Base-by-base conservation (phyloP, 92 coral and sea anemone species). In the Zoanthus sansibaricus region DNA sequence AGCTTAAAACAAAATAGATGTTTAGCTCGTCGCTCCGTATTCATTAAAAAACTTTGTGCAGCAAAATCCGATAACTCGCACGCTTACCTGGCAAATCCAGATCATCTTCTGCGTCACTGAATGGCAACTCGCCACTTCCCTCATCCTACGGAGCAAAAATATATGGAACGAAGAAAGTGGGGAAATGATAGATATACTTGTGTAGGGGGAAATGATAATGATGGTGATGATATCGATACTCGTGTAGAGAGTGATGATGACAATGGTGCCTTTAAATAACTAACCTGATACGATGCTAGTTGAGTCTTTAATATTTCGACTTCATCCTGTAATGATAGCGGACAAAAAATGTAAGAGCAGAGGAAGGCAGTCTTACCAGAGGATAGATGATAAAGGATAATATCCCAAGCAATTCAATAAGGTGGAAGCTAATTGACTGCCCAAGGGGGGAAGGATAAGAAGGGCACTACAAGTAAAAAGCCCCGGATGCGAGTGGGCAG, bases 281-380 rank as follows among this genome's bases (percentile, higher is more conserved):
- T 73, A 59, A 92, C 98, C 95, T 93, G 92, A 64, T 91, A 86
- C 1, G 96, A 90, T 1, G 91, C 91, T 30, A 94, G 75, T 79
- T 94, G 98, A 8, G 89, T 88, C 70, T 75, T 88, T 9, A 94
- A 84, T 8, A 91, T 89, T 70, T 89, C 90, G 12, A 90, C 82
- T 87, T 94, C 93, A 71, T 89, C 90, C 95, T 94, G 71, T 25
- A 88, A 62, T 6, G 21, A 7, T 1, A 13, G 25, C 1, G 16
- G 25, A 62, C 16, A 1, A 13, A 49, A 49, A 49, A 49, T 49
- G 55, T 7, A 49, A 7, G 55, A 49, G 1, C 55, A 1, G 42
- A 49, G 9, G 55, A 49, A 11, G 55, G 55, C 55, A 49, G 55
- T 49, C 7, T 49, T 49, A 49, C 55, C 12, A 11, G 42, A 37